phyloP scores from a whole-genome alignment of 1,140 invertebrate genomes.

The Spodoptera frugiperda region DNA sequence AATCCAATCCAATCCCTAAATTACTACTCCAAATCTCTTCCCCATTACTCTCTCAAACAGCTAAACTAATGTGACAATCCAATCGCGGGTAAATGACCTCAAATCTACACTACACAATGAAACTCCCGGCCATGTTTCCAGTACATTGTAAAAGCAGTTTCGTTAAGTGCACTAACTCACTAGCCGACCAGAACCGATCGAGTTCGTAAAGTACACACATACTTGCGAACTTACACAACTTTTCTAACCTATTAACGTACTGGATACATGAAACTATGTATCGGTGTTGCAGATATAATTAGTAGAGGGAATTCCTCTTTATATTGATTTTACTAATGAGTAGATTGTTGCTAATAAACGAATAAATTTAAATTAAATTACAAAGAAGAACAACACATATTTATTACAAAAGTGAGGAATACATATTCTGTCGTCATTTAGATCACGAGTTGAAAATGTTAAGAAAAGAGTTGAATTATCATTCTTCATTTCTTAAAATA shows the following conservation, averaged over 20 bases:
- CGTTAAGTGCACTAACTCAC: slow-evolving; percentile 36
- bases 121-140: not conserved
- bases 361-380: too few relatives aligned
- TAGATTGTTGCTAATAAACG: too few relatives aligned
- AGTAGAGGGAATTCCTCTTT: not conserved
- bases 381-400: too few relatives aligned
- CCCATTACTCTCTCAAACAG: too few relatives aligned
- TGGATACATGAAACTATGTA: slow-evolving; percentile 17
- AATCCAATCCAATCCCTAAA: too few relatives aligned
- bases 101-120: not conserved
- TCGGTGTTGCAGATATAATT: not conserved
- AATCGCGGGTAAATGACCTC: not conserved
- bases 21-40: too few relatives aligned
- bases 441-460: too few relatives aligned
- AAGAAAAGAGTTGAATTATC: too few relatives aligned
- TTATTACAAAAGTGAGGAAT: too few relatives aligned
- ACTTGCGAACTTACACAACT: slow-evolving; percentile 36
- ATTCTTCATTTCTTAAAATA: too few relatives aligned
- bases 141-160: slow-evolving; percentile 20
- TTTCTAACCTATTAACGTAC: slow-evolving; percentile 28
- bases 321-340: too few relatives aligned
- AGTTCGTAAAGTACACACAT: slow-evolving; percentile 35
- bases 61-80: not conserved
- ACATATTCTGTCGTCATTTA: too few relatives aligned
- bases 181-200: slow-evolving; percentile 27